Evolutionary conservation across 2,888 invertebrate genomes (phyloP).

Genomic region (Drosophila stalkeri): DNA sequence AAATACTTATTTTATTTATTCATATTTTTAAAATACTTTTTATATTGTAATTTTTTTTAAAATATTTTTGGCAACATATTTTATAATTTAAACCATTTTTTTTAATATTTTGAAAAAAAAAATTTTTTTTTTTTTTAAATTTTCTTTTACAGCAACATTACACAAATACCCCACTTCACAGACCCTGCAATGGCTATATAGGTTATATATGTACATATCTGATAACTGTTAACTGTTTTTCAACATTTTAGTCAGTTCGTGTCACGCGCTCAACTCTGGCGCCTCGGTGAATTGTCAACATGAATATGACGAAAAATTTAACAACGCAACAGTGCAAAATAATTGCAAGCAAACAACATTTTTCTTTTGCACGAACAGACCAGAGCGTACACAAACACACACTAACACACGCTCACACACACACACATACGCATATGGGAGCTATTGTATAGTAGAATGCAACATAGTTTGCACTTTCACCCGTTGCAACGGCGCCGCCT

Average conservation of each 20-base stretch:
- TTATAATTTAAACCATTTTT: too few species aligned
- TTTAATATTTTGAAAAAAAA: too few species aligned
- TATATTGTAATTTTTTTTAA: too few species aligned
- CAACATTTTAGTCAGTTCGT: not conserved
- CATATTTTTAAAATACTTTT: too few species aligned
- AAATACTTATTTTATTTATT: too few species aligned
- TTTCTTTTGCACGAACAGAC: slow-evolving; percentile 54
- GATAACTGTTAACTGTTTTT: too few species aligned
- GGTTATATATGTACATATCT: too few species aligned
- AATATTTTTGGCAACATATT: too few species aligned
- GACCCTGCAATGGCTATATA: not conserved
- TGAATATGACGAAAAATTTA: slow-evolving; percentile 60
- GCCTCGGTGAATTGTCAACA: slow-evolving; percentile 38
- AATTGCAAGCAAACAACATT: slow-evolving; percentile 69
- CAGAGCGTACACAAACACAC: slow-evolving; percentile 16
- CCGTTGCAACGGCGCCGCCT: slow-evolving; percentile 40
- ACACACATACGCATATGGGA: not conserved
- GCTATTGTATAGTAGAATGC: slow-evolving; percentile 51
- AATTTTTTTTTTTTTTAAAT: too few species aligned
- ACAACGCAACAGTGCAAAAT: slow-evolving; percentile 71
- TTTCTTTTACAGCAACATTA: too few species aligned
- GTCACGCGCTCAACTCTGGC: slow-evolving; percentile 34
- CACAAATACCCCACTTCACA: too few species aligned
- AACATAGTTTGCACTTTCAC: slow-evolving; percentile 69
- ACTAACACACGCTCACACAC: not conserved